Evolutionary conservation across 1,140 invertebrate genomes (phyloP).

Genomic region (Bombus difficillimus): DNA sequence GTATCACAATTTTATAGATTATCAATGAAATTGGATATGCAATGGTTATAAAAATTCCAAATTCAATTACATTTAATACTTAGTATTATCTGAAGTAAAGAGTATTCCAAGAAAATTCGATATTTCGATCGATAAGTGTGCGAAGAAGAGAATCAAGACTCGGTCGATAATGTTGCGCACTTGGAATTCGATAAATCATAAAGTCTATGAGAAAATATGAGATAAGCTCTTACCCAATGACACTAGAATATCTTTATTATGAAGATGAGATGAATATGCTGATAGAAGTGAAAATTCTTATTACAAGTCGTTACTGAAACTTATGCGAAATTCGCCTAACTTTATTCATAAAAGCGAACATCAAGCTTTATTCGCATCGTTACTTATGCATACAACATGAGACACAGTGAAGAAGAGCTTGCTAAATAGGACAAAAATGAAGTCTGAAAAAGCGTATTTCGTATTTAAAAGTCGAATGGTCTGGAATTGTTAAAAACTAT

Average conservation of each 20-base stretch:
- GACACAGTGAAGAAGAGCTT: no score
- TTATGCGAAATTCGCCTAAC: conserved; percentile 15
- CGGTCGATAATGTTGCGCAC: neutral
- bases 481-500: neutral
- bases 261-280: neutral
- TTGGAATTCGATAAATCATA: neutral
- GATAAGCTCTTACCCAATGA: neutral
- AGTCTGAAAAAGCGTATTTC: neutral
- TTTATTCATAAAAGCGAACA: conserved; percentile 34
- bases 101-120: no score
- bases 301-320: neutral
- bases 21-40: neutral
- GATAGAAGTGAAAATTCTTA: neutral
- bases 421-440: neutral
- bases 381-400: conserved; percentile 32
- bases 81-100: no score
- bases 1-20: neutral
- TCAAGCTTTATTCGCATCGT: neutral
- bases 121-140: neutral
- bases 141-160: neutral
- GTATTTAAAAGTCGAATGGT: neutral
- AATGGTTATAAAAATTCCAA: no score
- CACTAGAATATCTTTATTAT: neutral
- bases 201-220: neutral
- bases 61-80: neutral